Percentiles rank a stretch among this genome's conserved stretches.
phyloP scores from a whole-genome alignment of 2,797 vertebrate genomes.

The Alauda arvensis region DNA sequence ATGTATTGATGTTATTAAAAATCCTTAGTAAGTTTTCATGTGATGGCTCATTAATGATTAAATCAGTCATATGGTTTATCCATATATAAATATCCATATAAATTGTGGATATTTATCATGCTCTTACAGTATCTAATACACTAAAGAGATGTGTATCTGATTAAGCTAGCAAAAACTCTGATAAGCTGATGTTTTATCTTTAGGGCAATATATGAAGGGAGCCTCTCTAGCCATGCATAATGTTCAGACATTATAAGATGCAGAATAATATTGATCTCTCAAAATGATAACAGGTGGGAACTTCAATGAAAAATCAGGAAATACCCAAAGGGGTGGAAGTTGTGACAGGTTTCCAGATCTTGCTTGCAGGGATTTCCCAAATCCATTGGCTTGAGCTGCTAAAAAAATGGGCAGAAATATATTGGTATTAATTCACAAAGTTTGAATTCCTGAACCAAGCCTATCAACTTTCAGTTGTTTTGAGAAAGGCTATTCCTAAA shows the following conservation, averaged over 20 bases:
- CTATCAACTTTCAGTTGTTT: background rate
- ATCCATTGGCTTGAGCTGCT: background rate
- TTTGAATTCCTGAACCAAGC: background rate
- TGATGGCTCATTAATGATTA: slow-evolving; percentile 53
- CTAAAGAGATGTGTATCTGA: slow-evolving; percentile 50
- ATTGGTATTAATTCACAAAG: background rate
- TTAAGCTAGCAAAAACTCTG: slow-evolving; percentile 57
- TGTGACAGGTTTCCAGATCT: background rate
- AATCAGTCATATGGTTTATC: background rate
- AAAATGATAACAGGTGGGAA: background rate
- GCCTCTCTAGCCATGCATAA: slow-evolving; percentile 12
- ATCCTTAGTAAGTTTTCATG: slow-evolving; percentile 19
- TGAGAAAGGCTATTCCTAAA: background rate
- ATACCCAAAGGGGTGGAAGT: background rate
- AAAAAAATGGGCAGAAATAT: background rate
- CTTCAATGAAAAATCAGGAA: slow-evolving; percentile 8
- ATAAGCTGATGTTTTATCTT: slow-evolving; percentile 43
- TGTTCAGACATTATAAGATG: background rate
- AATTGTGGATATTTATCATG: slow-evolving; percentile 51
- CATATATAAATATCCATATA: background rate
- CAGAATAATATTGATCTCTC: background rate
- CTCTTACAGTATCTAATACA: slow-evolving; percentile 8
- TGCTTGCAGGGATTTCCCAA: background rate
- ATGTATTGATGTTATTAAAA: slow-evolving; percentile 5
- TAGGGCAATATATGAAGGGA: slow-evolving; percentile 46